A percentile compares a stretch with the other conserved stretches of the same genome.
Conservation (phyloP, 2,888 invertebrate species). For the Pheosia tremula region DNA sequence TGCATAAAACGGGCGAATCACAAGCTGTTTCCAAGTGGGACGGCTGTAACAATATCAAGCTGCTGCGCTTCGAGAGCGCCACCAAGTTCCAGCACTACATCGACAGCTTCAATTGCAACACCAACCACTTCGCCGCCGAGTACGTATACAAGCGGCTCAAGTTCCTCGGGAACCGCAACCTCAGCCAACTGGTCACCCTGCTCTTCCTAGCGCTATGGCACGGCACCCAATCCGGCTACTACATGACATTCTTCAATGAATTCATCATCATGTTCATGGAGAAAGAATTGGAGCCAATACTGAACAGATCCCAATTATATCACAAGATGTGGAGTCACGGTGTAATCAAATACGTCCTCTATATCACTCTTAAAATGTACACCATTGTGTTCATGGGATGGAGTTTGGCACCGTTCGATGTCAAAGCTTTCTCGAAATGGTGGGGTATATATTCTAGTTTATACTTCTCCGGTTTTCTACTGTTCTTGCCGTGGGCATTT, state of each 20-base stretch:
- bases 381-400: conserved; percentile 94
- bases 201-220: conserved; percentile 98
- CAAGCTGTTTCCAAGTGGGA: conserved; percentile 87
- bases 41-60: conserved; percentile 94
- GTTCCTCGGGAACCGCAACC: conserved; percentile 92
- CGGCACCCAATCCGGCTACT: conserved; percentile 97
- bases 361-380: conserved; percentile 87
- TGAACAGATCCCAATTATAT: conserved; percentile 79
- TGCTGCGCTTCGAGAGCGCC: conserved; percentile 92
- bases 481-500: conserved; percentile 87
- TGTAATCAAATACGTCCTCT: conserved; percentile 71
- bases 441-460: conserved; percentile 85
- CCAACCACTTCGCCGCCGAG: conserved; percentile 97
- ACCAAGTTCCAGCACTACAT: conserved; percentile 95
- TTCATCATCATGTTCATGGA: conserved; percentile 94
- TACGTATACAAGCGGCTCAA: conserved; percentile 97
- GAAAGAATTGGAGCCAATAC: conserved; percentile 87
- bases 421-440: conserved; percentile 89
- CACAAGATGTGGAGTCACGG: conserved; percentile 69
- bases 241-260: conserved; percentile 95
- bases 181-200: conserved; percentile 93
- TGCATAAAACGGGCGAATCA: conserved; percentile 77
- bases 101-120: conserved; percentile 97
- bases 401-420: conserved; percentile 90
- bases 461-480: conserved; percentile 88